Conservation (phyloP, 2,888 invertebrate genomes). For the Hydriomena furcata region DNA sequence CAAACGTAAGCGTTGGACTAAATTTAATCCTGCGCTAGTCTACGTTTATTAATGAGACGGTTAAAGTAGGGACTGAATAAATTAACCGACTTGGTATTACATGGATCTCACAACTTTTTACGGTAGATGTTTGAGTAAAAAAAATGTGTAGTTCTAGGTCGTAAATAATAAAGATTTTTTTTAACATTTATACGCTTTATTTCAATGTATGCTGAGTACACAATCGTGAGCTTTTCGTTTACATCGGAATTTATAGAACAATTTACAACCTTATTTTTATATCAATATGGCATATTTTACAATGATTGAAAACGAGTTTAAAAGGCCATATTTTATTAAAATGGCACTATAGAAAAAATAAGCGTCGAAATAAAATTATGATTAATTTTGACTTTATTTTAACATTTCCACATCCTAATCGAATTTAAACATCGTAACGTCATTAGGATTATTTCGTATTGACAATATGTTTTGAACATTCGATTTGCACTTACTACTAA, state of each 20-base stretch:
- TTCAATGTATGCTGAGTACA: conserved; percentile 77
- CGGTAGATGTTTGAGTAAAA: no score
- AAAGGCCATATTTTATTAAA: neutral
- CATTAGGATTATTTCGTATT: conserved; percentile 64
- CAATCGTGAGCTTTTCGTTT: conserved; percentile 75
- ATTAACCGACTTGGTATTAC: no score
- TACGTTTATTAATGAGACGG: no score
- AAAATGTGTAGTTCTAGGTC: no score
- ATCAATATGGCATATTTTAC: conserved; percentile 64
- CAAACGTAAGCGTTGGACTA: no score
- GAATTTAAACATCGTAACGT: conserved; percentile 61
- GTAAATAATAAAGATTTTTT: conserved; percentile 22
- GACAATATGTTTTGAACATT: conserved; percentile 79
- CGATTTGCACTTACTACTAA: conserved; percentile 64
- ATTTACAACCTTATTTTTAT: conserved; percentile 77
- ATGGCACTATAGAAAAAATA: neutral
- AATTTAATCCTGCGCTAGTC: no score
- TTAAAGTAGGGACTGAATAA: no score
- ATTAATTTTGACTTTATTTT: conserved; percentile 24
- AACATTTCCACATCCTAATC: conserved; percentile 43
- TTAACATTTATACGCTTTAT: conserved; percentile 74
- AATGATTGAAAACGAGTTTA: conserved; percentile 52
- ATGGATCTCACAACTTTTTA: no score
- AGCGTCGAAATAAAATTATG: conserved; percentile 10
- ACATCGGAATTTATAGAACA: conserved; percentile 72